Evolutionary conservation across 2,797 vertebrate genomes (phyloP).

Genomic region (Pithecia hirsuta): DNA sequence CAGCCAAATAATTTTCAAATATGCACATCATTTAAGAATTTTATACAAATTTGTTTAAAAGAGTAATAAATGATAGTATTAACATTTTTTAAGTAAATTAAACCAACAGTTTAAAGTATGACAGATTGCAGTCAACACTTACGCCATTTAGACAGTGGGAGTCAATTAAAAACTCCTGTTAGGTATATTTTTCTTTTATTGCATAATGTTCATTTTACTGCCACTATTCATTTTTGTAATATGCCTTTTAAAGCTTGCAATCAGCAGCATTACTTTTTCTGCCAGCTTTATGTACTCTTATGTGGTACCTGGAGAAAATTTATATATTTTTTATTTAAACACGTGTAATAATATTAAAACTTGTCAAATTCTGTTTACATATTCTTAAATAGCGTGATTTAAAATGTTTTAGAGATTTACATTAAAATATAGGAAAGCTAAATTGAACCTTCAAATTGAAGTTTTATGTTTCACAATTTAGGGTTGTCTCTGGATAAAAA

Average conservation of each 20-base stretch:
- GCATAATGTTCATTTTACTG: neutral
- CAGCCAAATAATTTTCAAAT: neutral
- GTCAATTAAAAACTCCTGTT: neutral
- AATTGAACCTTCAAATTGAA: neutral
- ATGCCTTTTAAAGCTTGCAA: neutral
- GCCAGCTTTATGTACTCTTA: neutral
- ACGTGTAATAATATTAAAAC: neutral
- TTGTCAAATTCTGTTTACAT: neutral
- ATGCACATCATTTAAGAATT: neutral
- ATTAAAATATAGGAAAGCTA: neutral
- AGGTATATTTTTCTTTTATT: neutral
- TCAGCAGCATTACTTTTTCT: neutral
- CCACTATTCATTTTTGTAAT: neutral
- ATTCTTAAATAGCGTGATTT: neutral
- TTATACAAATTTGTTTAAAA: neutral
- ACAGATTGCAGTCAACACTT: neutral
- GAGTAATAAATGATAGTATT: neutral
- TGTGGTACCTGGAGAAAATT: neutral
- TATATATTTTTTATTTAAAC: neutral
- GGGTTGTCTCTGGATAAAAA: neutral
- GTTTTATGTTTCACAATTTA: neutral
- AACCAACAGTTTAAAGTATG: neutral
- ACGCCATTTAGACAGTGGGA: neutral
- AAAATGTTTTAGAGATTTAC: slow-evolving; percentile 18
- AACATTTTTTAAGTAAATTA: neutral